Base-by-base conservation (phyloP, 2,888 invertebrate species). In the Eristalinus aeneus region DNA sequence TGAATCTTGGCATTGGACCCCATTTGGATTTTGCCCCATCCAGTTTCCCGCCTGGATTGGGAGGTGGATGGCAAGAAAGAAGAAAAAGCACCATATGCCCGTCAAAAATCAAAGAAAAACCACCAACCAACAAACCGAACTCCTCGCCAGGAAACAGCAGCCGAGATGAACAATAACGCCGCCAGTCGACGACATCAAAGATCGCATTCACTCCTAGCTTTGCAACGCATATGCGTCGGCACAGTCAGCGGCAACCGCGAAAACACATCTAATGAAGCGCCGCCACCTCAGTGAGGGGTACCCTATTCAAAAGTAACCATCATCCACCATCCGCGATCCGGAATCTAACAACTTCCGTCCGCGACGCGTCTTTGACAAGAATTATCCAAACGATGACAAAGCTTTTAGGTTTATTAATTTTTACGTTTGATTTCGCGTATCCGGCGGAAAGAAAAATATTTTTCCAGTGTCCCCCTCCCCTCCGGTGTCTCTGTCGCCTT, bases 341-440 rank as follows among this genome's bases (percentile, higher is more conserved):
- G 27, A 27, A 27, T 27, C 27, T 5, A 27, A 2, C 27, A 27
- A 27, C 27, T 3, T 27, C 27, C 27, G 27, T 27, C 27, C 46
- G 46, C 46, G 46, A 46, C 46, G 46, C 46, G 46, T 46, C 46
- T 46, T 16, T 8, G 4, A 8, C 8, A n/a, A 1, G 46, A 46
- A 46, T 16, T 1, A 34, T 34, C 34, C 16, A 16, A 16, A 16
- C 46, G 16, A 5, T 46, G 46, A 77, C 73, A 86, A 86, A 86
- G 85, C 85, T 86, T 69, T 86, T 74, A 81, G 58, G 77, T 86
- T 86, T 86, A 86, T 86, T 86, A 86, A 86, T 86, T 86, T 73
- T 74, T 46, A 77, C 69, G 85, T 86, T 81, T 86, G 85, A 86
- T 86, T 81, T 81, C 81, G 64, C 68, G 53, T 76, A 80, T 80